Conservation (phyloP, 2,888 invertebrate species). For the Cataglyphis altisquamis region DNA sequence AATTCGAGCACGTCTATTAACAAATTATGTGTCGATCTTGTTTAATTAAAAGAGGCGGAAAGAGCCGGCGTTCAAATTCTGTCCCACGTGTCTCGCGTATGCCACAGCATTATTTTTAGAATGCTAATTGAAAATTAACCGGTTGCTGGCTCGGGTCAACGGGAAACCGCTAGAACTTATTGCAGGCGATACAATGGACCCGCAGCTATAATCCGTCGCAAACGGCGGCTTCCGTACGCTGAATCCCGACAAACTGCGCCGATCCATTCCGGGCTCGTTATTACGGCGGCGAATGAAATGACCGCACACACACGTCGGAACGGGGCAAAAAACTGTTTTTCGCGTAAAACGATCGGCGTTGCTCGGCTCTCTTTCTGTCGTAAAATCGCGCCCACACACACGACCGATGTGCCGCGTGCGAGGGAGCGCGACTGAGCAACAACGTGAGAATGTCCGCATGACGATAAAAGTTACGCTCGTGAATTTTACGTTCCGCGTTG, state of each 20-base stretch:
- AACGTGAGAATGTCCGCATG: slow-evolving; percentile 78
- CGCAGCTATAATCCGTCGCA: slow-evolving; percentile 64
- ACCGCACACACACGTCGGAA: slow-evolving; percentile 74
- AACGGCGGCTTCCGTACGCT: slow-evolving; percentile 67
- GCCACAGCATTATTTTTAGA: slow-evolving; percentile 49
- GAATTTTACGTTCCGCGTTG: slow-evolving; percentile 71
- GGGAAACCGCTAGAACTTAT: slow-evolving; percentile 39
- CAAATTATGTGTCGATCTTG: background rate
- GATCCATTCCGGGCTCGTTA: slow-evolving; percentile 67
- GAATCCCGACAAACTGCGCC: slow-evolving; percentile 48
- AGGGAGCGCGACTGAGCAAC: slow-evolving; percentile 61
- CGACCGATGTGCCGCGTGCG: slow-evolving; percentile 55
- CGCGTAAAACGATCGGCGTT: slow-evolving; percentile 77
- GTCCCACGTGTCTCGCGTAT: slow-evolving; percentile 20
- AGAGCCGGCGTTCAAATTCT: background rate
- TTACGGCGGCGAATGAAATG: slow-evolving; percentile 73
- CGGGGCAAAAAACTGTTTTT: slow-evolving; percentile 77
- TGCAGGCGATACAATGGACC: slow-evolving; percentile 67
- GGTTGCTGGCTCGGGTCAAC: slow-evolving; percentile 41
- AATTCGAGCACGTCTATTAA: slow-evolving; percentile 14
- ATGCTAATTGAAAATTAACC: slow-evolving; percentile 72
- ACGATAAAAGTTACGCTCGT: slow-evolving; percentile 78
- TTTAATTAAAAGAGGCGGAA: slow-evolving; percentile 20
- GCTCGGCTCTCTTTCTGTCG: slow-evolving; percentile 79
- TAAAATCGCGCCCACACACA: slow-evolving; percentile 79